Evolutionary conservation across 2,888 invertebrate genomes (phyloP).

Genomic region (Thelaira solivaga): DNA sequence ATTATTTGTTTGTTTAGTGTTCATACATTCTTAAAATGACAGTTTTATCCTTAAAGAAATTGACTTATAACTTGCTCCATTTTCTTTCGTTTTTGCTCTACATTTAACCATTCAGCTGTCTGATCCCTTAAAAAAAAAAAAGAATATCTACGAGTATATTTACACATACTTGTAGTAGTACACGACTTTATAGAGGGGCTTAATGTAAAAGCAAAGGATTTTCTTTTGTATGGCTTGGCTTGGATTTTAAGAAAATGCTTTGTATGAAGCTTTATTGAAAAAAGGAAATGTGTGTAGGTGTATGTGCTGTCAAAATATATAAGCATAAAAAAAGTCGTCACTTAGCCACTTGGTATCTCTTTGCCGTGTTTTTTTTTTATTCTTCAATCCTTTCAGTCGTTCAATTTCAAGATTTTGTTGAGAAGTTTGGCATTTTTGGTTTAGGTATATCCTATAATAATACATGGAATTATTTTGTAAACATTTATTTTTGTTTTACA

Average conservation of each 20-base stretch:
- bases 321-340: conserved; percentile 14
- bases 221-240: conserved; percentile 42
- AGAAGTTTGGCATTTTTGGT: conserved; percentile 49
- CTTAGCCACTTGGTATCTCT: conserved; percentile 38
- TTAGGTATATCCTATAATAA: conserved; percentile 46
- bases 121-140: conserved; percentile 53
- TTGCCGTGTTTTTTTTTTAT: conserved; percentile 20
- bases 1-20: conserved; percentile 21
- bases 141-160: neutral
- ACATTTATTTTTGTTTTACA: conserved; percentile 18
- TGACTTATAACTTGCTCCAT: neutral
- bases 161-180: conserved; percentile 12
- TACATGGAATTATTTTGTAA: conserved; percentile 18
- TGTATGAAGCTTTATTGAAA: too few species aligned
- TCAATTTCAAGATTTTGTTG: conserved; percentile 19
- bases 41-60: conserved; percentile 21
- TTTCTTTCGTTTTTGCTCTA: conserved; percentile 18
- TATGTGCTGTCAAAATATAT: neutral
- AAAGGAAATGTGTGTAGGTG: neutral
- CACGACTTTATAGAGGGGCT: conserved; percentile 24
- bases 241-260: neutral
- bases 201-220: conserved; percentile 46
- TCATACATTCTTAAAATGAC: conserved; percentile 27
- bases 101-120: conserved; percentile 40
- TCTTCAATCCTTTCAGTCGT: conserved; percentile 3